Base-by-base conservation (phyloP, 1,140 invertebrate species). In the Argopecten irradians region DNA sequence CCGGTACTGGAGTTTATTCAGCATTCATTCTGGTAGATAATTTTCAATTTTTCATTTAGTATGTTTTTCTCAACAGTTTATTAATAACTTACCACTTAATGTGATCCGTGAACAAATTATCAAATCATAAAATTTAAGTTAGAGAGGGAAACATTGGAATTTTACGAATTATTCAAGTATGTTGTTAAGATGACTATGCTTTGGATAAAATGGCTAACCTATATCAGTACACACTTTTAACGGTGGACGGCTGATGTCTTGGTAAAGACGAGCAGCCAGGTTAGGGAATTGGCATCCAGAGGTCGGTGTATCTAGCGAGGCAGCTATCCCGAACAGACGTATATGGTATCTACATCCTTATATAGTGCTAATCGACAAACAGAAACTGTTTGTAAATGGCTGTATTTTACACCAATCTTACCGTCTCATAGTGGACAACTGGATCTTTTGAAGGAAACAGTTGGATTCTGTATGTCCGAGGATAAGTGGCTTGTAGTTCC, bases 331-430 rank as follows among this genome's bases (percentile, higher is more conserved):
- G 55, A 0, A 71, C 55, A 71, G 55, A 71, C 55, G 1, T 71
- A 71, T 71, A 71, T 28, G 55, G 22, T 71, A 71, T 71, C 55
- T 71, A 71, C 55, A 71, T 71, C 55, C 55, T 71, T 71, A 71
- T 71, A 71, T 28, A 71, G 55, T 71, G 55, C 55, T 71, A 71
- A 71, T 71, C 55, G 55, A n/a, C 55, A 71, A 71, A 71, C 55
- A 71, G 22, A 71, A 71, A 71, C 55, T 71, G 55, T 71, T 71
- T 71, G 55, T 71, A 28, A 71, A 71, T 71, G 55, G 55, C 55
- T 71, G 55, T 71, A 71, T 71, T 71, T 71, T 71, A 71, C 55
- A 71, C 55, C 55, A 71, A 71, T 71, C 14, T 71, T 8, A 22
- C 55, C 28, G 55, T 71, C 55, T 22, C 55, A 28, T 71, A 71